Percentiles rank a stretch among this genome's conserved stretches.
These are phyloP conservation scores for Mactromeris polynyma DNA, from an alignment of 2,888 invertebrate genomes.

Conservation along the genomic window DNA sequence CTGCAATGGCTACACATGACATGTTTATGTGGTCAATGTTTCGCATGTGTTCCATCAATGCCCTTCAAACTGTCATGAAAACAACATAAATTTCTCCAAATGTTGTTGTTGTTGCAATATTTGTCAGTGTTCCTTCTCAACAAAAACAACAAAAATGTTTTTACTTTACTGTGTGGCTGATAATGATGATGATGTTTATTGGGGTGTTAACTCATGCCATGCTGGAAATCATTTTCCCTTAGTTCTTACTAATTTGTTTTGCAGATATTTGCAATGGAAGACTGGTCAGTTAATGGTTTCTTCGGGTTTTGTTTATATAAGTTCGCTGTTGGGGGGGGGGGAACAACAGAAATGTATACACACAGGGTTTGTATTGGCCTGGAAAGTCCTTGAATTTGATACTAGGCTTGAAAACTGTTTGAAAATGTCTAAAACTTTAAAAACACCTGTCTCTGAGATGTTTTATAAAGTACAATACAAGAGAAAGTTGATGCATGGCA, in stretches of 20 bases:
- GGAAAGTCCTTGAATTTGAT: too few species aligned
- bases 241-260: neutral
- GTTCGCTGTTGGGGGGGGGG: too few species aligned
- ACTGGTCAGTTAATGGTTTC: too few species aligned
- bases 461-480: too few species aligned
- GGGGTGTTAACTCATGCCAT: neutral
- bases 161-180: neutral
- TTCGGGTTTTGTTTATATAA: too few species aligned
- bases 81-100: neutral
- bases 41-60: neutral
- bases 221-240: neutral
- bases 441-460: too few species aligned
- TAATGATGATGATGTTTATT: neutral
- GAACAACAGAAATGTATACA: too few species aligned
- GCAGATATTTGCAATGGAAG: neutral
- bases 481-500: too few species aligned
- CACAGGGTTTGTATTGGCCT: too few species aligned
- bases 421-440: too few species aligned
- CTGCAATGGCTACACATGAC: conserved; percentile 10
- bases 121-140: neutral
- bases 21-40: conserved; percentile 40
- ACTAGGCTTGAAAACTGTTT: too few species aligned
- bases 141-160: neutral
- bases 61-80: neutral
- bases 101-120: conserved; percentile 13